Evolutionary conservation across 2,113 vertebrate species (phyloP), one percentile per base, ranked within the genome.

Genomic region (Cebidichthys violaceus): DNA sequence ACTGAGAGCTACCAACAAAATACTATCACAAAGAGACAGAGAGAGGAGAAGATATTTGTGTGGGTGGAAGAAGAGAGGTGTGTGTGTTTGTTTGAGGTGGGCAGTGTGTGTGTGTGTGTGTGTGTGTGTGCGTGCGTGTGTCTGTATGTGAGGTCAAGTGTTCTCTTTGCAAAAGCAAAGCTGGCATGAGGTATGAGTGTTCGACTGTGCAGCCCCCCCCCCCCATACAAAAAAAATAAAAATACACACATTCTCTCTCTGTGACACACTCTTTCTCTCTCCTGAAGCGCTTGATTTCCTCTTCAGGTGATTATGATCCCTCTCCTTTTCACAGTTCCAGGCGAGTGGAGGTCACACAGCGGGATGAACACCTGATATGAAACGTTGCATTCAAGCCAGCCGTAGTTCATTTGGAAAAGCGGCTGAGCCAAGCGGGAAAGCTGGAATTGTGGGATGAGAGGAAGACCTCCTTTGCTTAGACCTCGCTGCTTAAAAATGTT

Each of bases 231-330:
- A 52, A 82, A 72, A 43, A 76, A 74, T 29, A 84, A 54, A n/a
- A n/a, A 61, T 29, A 77, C 39, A 81, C 82, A 69, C 52, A 43
- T 77, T 81, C 72, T 75, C 66, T 70, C 78, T 72, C 43, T 31
- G n/a, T 62, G 29, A 71, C 74, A 31, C 52, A 29, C 69, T 75
- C 69, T 81, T 22, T 55, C 43, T 70, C 54, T 73, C 52, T 47
- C 9, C 65, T 73, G 24, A 75, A 87, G 85, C 24, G 85, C 87
- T 85, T 75, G 70, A 89, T 90, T 94, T 93, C 82, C 67, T 86
- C 85, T 86, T 85, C 79, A 78, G 90, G 91, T 90, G 93, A 93
- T 93, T 92, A 93, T 79, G 93, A 93, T 91, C 88, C 83, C 62
- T 87, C 84, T 87, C 83, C 76, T 89, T 88, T 88, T 91, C 88